Conservation (phyloP, 2,888 invertebrate genomes). For the Cheiracanthium punctorium region DNA sequence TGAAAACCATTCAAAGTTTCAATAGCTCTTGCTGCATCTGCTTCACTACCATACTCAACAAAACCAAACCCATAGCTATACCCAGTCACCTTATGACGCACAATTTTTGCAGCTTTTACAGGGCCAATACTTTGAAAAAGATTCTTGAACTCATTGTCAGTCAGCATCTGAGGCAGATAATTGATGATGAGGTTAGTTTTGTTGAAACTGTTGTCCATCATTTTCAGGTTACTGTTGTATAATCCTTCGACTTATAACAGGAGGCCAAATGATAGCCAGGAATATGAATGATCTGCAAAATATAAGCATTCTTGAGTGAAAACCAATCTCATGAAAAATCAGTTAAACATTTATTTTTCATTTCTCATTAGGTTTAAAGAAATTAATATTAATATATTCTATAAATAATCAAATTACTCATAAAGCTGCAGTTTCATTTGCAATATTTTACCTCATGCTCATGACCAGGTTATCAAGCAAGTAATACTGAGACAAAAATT, state of each 20-base stretch:
- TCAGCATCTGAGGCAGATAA: conserved; percentile 94
- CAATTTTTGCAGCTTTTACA: conserved; percentile 90
- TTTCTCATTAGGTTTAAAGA: too few species aligned
- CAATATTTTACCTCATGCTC: too few species aligned
- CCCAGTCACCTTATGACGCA: conserved; percentile 82
- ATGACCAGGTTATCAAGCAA: too few species aligned
- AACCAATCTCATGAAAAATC: too few species aligned
- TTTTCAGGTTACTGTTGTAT: conserved; percentile 26
- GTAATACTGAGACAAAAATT: too few species aligned
- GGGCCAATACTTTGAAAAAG: conserved; percentile 92
- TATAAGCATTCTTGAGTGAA: not conserved
- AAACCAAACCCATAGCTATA: conserved; percentile 98
- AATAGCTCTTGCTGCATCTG: conserved; percentile 91
- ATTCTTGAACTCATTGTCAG: conserved; percentile 89
- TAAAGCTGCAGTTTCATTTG: too few species aligned
- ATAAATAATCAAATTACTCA: too few species aligned
- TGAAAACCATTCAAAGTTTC: conserved; percentile 90
- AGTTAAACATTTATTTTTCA: too few species aligned
- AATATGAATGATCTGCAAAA: not conserved
- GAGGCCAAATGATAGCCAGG: not conserved
- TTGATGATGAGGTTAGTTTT: conserved; percentile 93
- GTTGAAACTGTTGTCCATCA: conserved; percentile 31
- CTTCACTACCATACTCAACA: conserved; percentile 90
- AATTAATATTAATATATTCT: too few species aligned
- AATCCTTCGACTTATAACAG: conserved; percentile 3